Evolutionary conservation across 2,113 vertebrate genomes (phyloP).

Genomic region (Cygnus atratus): DNA sequence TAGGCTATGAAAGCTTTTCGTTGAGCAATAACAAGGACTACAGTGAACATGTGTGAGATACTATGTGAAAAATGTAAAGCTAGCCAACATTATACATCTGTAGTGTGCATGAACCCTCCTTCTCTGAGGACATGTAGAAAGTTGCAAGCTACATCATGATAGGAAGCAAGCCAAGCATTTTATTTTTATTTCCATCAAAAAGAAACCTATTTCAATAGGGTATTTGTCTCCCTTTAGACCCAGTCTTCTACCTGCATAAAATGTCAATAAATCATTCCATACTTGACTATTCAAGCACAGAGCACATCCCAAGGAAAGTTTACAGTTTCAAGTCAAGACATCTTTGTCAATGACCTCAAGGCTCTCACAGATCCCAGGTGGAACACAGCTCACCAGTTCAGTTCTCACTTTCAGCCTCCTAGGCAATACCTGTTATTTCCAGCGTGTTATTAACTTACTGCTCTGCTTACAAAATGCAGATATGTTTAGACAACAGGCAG

Average conservation of each 20-base stretch:
- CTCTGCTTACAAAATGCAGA: not conserved
- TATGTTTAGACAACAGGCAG: not conserved
- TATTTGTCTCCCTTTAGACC: not conserved
- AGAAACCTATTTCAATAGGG: not conserved
- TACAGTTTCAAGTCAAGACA: slow-evolving; percentile 56
- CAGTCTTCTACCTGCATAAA: not conserved
- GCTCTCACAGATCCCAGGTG: slow-evolving; percentile 31
- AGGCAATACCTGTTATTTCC: slow-evolving; percentile 18
- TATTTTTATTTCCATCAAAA: not conserved
- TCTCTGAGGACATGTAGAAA: not conserved
- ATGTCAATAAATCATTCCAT: slow-evolving; percentile 39
- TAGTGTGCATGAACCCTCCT: not conserved
- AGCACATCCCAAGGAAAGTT: slow-evolving; percentile 23
- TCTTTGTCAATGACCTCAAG: slow-evolving; percentile 41
- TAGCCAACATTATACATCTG: not conserved
- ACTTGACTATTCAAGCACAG: not conserved
- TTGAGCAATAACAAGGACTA: not conserved
- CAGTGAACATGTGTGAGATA: not conserved
- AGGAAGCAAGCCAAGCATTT: not conserved
- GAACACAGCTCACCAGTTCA: not conserved
- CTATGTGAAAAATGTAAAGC: not conserved
- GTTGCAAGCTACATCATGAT: not conserved
- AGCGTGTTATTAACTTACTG: not conserved
- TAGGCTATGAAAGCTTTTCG: not conserved
- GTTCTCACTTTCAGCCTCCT: slow-evolving; percentile 45